Base-by-base conservation (phyloP, 2,113 vertebrate species). In the Melanerpes formicivorus region DNA sequence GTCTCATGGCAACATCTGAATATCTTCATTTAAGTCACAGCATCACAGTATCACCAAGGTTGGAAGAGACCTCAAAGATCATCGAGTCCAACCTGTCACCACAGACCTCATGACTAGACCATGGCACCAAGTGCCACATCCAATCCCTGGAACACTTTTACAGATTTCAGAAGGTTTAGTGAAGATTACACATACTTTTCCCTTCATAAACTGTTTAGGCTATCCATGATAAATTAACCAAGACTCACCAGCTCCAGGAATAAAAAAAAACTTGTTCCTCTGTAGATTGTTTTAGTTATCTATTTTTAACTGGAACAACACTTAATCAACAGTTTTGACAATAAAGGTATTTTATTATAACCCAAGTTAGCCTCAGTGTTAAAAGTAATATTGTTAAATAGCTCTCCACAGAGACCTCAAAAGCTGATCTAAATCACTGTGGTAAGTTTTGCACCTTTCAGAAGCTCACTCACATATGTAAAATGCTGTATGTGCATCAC, bases 151-250 rank as follows among this genome's bases (percentile, higher is more conserved):
- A 80, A 92, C 32, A 60, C 66, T 72, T 93, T 65, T 52, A 78
- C 19, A 84, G 74, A 81, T 93, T 78, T 88, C 81, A 87, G 65
- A 87, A 84, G 22, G 81, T 81, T 60, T 58, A 69, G 65, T 4
- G 3, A 88, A 5, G 66, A 81, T 84, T 89, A 87, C 37, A 56
- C 91, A 89, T 78, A 71, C 48, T 56, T 92, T 88, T 17, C 13
- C 42, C 37, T 81, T 87, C 69, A 81, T 50, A 90, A 93, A 92
- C 70, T 87, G 70, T 92, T 94, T 92, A 96, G 84, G 72, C 42
- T 87, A 42, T 17, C 40, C 42, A 56, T 40, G 84, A 88, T 90
- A 93, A 93, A 90, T 40, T 56, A 87, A 88, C 30, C 65, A 87
- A 92, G 63, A 65, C 87, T 80, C 44, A 87, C 50, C 66, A 88